Percentiles rank a stretch among this genome's conserved stretches.
phyloP scores from a whole-genome alignment of 2,113 vertebrate species.

The Coregonus clupeaformis region DNA sequence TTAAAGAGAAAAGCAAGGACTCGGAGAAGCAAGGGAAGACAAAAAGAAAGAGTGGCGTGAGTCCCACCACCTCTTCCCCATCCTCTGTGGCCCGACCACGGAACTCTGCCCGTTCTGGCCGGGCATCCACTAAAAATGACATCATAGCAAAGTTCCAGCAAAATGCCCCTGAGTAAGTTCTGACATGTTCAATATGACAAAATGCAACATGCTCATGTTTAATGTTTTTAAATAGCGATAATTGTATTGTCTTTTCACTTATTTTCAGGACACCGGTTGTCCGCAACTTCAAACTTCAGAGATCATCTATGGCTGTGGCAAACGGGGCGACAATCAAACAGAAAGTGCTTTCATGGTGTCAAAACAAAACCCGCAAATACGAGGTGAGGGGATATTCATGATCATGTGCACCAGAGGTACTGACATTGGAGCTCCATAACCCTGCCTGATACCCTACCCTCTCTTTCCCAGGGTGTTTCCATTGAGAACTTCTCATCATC shows the following conservation, averaged over 20 bases:
- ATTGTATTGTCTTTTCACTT: not conserved
- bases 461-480: slow-evolving; percentile 60
- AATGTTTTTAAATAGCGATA: not conserved
- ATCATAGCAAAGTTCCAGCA: slow-evolving; percentile 78
- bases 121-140: slow-evolving; percentile 64
- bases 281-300: slow-evolving; percentile 75
- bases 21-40: slow-evolving; percentile 59
- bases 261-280: slow-evolving; percentile 60
- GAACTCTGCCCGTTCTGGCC: slow-evolving; percentile 49
- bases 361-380: slow-evolving; percentile 72
- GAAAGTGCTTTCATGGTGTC: slow-evolving; percentile 78
- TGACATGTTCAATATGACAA: not conserved
- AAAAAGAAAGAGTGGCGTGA: slow-evolving; percentile 48
- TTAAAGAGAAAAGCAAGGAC: slow-evolving; percentile 56
- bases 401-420: not conserved
- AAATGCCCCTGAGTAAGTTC: slow-evolving; percentile 70
- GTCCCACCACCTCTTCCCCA: slow-evolving; percentile 20
- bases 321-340: slow-evolving; percentile 75
- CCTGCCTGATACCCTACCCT: slow-evolving; percentile 1
- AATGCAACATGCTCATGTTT: not conserved
- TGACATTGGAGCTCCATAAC: not conserved
- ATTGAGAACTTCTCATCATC: slow-evolving; percentile 80
- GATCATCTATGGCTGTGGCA: slow-evolving; percentile 52
- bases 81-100: slow-evolving; percentile 54
- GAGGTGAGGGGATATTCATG: slow-evolving; percentile 50